Evolutionary conservation across 2,113 vertebrate genomes (phyloP).

Genomic region (Catharus bicknelli): DNA sequence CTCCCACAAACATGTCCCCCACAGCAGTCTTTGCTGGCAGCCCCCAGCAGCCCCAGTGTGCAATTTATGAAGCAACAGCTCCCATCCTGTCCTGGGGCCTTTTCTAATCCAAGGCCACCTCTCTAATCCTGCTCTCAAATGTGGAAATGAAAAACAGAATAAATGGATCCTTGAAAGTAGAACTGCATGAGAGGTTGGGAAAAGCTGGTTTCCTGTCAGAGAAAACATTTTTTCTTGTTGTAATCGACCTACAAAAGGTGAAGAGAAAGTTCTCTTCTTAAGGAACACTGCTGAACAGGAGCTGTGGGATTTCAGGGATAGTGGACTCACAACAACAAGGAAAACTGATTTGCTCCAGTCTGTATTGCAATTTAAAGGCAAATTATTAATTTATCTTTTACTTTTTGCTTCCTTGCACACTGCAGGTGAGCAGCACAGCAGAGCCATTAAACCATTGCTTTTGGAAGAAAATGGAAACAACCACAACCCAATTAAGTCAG

Average conservation of each 20-base stretch:
- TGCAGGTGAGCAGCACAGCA: not conserved
- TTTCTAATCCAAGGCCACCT: not conserved
- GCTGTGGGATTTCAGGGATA: not conserved
- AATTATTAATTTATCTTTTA: not conserved
- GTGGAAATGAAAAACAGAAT: slow-evolving; percentile 13
- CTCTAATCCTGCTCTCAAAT: not conserved
- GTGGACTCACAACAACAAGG: not conserved
- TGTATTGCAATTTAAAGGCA: slow-evolving; percentile 6
- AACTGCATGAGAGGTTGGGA: not conserved
- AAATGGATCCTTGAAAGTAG: not conserved
- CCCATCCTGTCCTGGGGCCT: not conserved
- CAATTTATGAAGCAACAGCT: not conserved
- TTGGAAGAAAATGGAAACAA: slow-evolving; percentile 13
- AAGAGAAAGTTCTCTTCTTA: not conserved
- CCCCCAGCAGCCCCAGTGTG: not conserved
- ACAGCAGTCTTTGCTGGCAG: not conserved
- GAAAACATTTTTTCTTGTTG: not conserved
- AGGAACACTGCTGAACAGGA: not conserved
- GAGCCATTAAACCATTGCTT: not conserved
- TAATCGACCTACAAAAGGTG: slow-evolving; percentile 5
- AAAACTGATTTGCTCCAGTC: not conserved
- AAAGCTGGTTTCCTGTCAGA: slow-evolving; percentile 13
- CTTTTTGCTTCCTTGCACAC: not conserved
- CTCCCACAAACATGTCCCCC: not conserved
- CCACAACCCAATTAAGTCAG: not conserved